phyloP scores from a whole-genome alignment of 2,888 invertebrate species.

The Lissonota sp. region DNA sequence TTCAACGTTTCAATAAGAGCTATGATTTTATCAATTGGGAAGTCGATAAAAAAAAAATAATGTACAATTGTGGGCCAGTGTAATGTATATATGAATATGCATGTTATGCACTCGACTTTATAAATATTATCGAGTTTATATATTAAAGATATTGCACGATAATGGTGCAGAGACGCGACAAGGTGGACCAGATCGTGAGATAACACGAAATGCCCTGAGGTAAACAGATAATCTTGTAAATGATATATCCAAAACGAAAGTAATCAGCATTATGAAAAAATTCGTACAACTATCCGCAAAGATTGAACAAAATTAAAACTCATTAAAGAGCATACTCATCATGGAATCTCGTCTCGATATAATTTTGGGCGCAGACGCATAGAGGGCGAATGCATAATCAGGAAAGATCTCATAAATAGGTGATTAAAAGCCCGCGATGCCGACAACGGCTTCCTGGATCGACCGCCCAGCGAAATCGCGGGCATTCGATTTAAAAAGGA shows the following conservation, averaged over 20 bases:
- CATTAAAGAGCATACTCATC: background rate
- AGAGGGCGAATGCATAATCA: conserved; percentile 21
- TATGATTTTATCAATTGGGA: no score
- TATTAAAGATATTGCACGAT: no score
- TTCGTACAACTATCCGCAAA: background rate
- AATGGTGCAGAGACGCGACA: background rate
- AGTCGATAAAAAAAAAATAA: no score
- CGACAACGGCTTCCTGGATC: conserved; percentile 38
- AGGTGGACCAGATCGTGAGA: conserved; percentile 26
- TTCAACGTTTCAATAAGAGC: no score
- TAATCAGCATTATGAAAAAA: background rate
- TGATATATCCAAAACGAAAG: background rate
- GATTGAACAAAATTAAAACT: no score
- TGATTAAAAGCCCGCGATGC: conserved; percentile 52
- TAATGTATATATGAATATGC: background rate
- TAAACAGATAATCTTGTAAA: background rate
- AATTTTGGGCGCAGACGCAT: background rate
- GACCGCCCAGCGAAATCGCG: conserved; percentile 22
- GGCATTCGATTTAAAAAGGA: conserved; percentile 2
- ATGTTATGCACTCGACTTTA: background rate
- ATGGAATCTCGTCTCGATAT: background rate
- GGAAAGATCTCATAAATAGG: conserved; percentile 45
- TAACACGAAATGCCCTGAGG: conserved; percentile 9
- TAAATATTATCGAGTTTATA: no score
- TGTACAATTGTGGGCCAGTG: background rate